Evolutionary conservation across 1,140 invertebrate genomes (phyloP).

Genomic region (Apocrypta bakeri): DNA sequence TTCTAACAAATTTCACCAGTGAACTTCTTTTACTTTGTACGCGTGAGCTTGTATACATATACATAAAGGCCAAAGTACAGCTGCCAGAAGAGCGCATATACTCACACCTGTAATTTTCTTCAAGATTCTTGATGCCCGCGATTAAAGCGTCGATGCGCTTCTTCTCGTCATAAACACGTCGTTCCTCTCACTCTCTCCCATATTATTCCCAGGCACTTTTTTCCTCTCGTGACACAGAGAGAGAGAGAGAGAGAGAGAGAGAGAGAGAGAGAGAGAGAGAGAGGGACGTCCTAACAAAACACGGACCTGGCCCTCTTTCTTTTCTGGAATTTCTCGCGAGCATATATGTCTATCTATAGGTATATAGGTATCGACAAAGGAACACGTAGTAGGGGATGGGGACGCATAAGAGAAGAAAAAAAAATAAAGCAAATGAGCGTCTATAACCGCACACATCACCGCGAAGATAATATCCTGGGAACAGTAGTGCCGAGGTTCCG

Average conservation of each 20-base stretch:
- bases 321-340: no score
- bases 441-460: background rate
- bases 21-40: background rate
- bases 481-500: background rate
- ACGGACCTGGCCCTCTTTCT: no score
- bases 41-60: background rate
- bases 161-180: background rate
- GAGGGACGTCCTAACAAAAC: background rate
- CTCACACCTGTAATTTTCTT: background rate
- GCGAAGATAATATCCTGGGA: background rate
- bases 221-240: background rate
- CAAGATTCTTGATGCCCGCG: slow-evolving; percentile 53
- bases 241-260: no score
- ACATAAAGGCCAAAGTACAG: background rate
- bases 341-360: no score
- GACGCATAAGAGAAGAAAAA: background rate
- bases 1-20: background rate
- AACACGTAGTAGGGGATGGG: background rate
- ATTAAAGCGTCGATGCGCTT: slow-evolving; percentile 48
- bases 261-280: no score
- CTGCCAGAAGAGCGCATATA: background rate
- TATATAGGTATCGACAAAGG: background rate
- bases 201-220: no score
- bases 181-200: background rate
- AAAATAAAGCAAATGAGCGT: background rate